Percentiles rank a stretch among this genome's conserved stretches.
Conservation (phyloP, 2,888 invertebrate genomes). For the Phyto melanocephala region DNA sequence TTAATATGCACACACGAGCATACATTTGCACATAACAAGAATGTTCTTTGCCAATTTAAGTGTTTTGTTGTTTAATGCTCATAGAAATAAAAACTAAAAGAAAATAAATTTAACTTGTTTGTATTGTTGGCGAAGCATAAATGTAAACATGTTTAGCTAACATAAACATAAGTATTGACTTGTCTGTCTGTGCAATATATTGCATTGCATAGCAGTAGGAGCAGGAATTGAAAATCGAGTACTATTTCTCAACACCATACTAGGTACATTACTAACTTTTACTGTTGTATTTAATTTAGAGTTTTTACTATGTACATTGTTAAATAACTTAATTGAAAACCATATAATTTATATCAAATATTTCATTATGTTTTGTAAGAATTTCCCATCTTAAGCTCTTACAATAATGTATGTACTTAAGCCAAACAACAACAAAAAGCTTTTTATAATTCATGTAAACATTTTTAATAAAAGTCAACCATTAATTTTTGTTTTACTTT, state of each 20-base stretch:
- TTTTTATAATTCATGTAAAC: neutral
- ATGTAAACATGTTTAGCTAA: neutral
- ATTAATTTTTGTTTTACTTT: neutral
- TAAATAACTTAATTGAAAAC: too few species aligned
- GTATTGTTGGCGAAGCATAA: neutral
- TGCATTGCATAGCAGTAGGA: neutral
- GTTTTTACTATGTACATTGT: too few species aligned
- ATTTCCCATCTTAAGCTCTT: neutral
- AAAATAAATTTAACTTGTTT: neutral
- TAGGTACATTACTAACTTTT: too few species aligned
- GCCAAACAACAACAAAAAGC: neutral
- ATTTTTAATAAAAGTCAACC: neutral
- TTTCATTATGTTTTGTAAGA: too few species aligned
- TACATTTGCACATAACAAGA: neutral
- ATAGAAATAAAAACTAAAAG: neutral
- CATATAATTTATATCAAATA: too few species aligned
- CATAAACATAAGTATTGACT: neutral
- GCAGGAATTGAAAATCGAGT: too few species aligned
- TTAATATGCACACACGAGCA: too few species aligned
- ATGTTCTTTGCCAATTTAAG: neutral
- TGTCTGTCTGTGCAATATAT: too few species aligned
- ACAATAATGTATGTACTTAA: neutral
- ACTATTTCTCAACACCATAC: too few species aligned
- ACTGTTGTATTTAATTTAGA: too few species aligned
- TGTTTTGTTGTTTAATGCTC: neutral